Percentiles rank a stretch among this genome's conserved stretches.
Conservation (phyloP, 2,888 invertebrate genomes). For the Ptychoptera albimana region DNA sequence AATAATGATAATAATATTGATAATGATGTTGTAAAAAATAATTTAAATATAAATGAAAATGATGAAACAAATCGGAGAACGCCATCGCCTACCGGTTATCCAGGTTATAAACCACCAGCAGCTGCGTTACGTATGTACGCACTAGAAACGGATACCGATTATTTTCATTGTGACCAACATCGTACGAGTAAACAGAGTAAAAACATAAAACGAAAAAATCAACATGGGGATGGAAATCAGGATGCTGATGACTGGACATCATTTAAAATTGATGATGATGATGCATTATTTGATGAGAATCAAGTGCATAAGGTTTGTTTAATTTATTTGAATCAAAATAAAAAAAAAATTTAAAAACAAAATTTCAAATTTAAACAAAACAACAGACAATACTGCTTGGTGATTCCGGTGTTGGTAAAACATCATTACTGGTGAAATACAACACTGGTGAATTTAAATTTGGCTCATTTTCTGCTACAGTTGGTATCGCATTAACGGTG, state of each 20-base stretch:
- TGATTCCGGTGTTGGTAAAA: slow-evolving; percentile 88
- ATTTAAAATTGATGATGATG: slow-evolving; percentile 28
- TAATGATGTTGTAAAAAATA: slow-evolving; percentile 11
- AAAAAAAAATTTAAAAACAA: no score
- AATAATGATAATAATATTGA: not conserved
- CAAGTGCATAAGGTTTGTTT: slow-evolving; percentile 47
- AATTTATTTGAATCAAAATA: not conserved
- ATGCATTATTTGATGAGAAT: slow-evolving; percentile 32
- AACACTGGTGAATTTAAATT: slow-evolving; percentile 83
- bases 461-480: slow-evolving; percentile 85
- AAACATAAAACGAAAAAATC: slow-evolving; percentile 30
- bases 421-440: slow-evolving; percentile 81
- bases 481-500: slow-evolving; percentile 90
- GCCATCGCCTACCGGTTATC: slow-evolving; percentile 65
- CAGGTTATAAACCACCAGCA: slow-evolving; percentile 59
- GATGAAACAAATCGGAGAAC: slow-evolving; percentile 17
- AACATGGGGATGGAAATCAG: slow-evolving; percentile 2
- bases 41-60: slow-evolving; percentile 14
- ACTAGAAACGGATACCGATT: slow-evolving; percentile 16
- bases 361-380: no score
- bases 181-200: slow-evolving; percentile 12
- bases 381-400: slow-evolving; percentile 81
- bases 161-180: no score
- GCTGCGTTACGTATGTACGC: slow-evolving; percentile 43
- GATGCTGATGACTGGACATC: slow-evolving; percentile 27